Evolutionary conservation across 2,888 invertebrate genomes (phyloP).

Genomic region (Sminthurides aquaticus): DNA sequence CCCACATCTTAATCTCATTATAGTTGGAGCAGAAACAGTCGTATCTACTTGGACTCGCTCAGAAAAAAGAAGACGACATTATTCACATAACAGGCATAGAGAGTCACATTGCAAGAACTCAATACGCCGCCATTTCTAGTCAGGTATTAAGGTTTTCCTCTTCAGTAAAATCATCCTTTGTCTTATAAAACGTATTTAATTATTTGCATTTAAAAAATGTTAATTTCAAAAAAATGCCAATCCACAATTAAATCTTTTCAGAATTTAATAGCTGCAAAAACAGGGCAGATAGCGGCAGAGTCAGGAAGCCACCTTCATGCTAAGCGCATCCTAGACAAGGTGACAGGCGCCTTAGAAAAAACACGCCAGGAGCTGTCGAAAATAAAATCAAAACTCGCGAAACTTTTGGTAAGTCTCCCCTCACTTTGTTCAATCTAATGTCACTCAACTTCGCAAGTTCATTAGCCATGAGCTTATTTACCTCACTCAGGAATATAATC

Average conservation of each 20-base stretch:
- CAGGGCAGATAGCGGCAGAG: not conserved
- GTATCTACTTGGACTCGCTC: not conserved
- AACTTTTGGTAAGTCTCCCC: not conserved
- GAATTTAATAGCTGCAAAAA: not conserved
- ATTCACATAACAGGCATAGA: constrained; percentile 2
- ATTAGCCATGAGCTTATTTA: too few species aligned
- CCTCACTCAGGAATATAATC: too few species aligned
- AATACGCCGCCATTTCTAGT: constrained; percentile 1
- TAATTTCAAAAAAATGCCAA: too few species aligned
- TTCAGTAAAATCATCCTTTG: constrained; percentile 1
- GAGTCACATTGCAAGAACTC: constrained; percentile 1
- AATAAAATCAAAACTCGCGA: not conserved
- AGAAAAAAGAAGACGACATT: constrained; percentile 1
- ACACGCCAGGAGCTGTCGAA: not conserved
- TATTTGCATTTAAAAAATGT: too few species aligned
- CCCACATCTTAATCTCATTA: too few species aligned
- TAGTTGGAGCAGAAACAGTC: constrained; percentile 15
- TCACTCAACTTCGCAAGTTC: too few species aligned
- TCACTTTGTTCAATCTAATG: too few species aligned
- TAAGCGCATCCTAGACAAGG: not conserved
- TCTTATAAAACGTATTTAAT: not conserved
- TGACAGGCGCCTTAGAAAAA: not conserved
- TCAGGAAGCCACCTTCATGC: not conserved
- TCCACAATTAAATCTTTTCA: not conserved
- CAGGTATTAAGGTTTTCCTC: not conserved